Evolutionary conservation across 1,140 invertebrate genomes (phyloP), one percentile per base, ranked within the genome.

Genomic region (Tyrophagus putrescentiae): DNA sequence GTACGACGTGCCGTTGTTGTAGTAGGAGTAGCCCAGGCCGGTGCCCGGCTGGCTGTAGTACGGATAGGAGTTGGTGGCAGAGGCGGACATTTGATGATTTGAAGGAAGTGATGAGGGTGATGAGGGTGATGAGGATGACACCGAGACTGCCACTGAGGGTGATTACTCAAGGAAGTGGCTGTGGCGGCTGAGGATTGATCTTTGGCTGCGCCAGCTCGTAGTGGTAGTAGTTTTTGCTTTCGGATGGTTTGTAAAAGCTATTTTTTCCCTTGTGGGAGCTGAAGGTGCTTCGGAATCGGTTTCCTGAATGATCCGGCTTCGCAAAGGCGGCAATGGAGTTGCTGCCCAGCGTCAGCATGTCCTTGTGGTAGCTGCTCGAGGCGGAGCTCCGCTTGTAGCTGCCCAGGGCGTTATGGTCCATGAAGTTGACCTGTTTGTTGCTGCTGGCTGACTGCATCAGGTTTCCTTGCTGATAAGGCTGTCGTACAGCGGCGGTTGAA

Each of bases 1-100:
- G 44, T 6, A 27, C 13, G n/a, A 48, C 18, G 34, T 41, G 18
- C 16, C 29, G 27, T n/a, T 59, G 33, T 45, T 59, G 23, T n/a
- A 59, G n/a, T 44, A 45, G n/a, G 25, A 29, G 25, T 59, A 59
- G 16, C 57, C 57, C 27, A 23, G 28, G 32, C 57, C 57, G 21
- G 5, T 45, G 1, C 57, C 57, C 11, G 9, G 36, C 18, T 21
- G 18, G 21, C 11, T 1, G 33, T 59, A 11, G 9, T 42, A 16
- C 11, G 18, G 18, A 59, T 59, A 59, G 11, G 44, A 11, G 11
- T 7, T 27, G 1, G 39, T 42, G 32, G 36, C 13, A 45, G 5
- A 11, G 44, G 5, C 28, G 44, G 28, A 48, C n/a, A 48, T 48
- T n/a, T n/a, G n/a, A n/a, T n/a, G n/a, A n/a, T n/a, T n/a, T n/a